Evolutionary conservation across 2,113 vertebrate species (phyloP).

Genomic region (Rallus limicola): DNA sequence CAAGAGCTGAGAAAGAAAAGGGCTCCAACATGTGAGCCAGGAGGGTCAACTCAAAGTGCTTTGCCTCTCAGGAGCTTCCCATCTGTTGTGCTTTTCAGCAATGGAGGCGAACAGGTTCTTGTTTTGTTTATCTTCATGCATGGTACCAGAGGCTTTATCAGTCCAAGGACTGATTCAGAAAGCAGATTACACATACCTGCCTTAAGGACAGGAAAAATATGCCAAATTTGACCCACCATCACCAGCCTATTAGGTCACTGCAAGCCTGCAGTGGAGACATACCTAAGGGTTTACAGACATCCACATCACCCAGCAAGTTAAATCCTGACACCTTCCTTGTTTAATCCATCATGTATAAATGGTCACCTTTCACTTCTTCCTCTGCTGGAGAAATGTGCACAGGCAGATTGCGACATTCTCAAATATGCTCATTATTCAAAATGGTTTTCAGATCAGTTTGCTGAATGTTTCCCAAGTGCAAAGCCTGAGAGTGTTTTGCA

Average conservation of each 20-base stretch:
- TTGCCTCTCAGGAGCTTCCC: background rate
- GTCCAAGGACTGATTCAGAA: background rate
- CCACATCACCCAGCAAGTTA: background rate
- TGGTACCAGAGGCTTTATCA: background rate
- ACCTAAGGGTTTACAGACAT: background rate
- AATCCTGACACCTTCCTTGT: background rate
- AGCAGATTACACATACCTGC: background rate
- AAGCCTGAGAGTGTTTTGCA: background rate
- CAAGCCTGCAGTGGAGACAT: background rate
- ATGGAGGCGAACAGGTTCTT: background rate
- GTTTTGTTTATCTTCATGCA: background rate
- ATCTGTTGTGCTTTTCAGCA: background rate
- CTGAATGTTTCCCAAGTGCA: background rate
- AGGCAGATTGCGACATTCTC: background rate
- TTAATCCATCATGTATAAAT: background rate
- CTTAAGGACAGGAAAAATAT: background rate
- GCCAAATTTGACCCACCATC: background rate
- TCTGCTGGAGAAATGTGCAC: background rate
- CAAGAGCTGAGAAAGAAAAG: background rate
- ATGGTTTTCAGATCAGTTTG: background rate
- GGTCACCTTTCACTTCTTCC: background rate
- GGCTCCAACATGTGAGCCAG: background rate
- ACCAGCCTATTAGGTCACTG: background rate
- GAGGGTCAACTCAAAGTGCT: background rate
- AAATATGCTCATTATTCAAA: constrained; percentile 4